Evolutionary conservation across 1,140 invertebrate genomes (phyloP), one percentile per base, ranked within the genome.

Genomic region (Drosophila ficusphila): DNA sequence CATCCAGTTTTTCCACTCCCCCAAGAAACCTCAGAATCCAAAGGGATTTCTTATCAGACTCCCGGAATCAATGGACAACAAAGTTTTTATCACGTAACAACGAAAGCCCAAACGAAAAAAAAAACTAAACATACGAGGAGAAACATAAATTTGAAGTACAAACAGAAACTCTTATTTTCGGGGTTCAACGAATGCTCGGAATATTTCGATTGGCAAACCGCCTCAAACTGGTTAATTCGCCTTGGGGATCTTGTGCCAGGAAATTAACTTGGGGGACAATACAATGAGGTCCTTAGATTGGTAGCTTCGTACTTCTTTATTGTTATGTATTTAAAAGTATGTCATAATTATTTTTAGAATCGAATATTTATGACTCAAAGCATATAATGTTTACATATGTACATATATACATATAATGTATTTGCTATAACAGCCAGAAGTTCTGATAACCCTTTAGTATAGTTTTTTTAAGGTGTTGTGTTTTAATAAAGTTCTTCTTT

Each of bases 31-130:
- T 14, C 16, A 23, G 39, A 7, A 39, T 14, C 18, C n/a, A 8
- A 8, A 56, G 61, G 48, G 68, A 58, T 58, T 44, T 21, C 75
- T 83, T 85, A 85, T 85, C 79, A 64, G 71, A 14, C 21, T 16
- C 47, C 41, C 61, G 42, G 61, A 83, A 82, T 82, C 79, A 61
- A 47, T 68, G 60, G 39, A 67, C 51, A 76, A 77, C 77, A 76
- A 48, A 19, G 54, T 70, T 82, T 83, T 74, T 78, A 82, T 82
- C 78, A 82, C 79, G 75, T 82, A 71, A 71, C 52, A 73, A 61
- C 49, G 23, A 49, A 56, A 71, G 61, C 52, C 58, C 46, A 76
- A 76, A 64, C 51, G 62, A 53, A 53, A 21, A 4, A 36, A 68
- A 56, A 46, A 31, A 33, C 19, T 25, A 53, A 33, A 21, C 47